Percentiles rank a stretch among this genome's conserved stretches.
Conservation (phyloP, 2,113 vertebrate genomes). For the Takifugu bimaculatus region DNA sequence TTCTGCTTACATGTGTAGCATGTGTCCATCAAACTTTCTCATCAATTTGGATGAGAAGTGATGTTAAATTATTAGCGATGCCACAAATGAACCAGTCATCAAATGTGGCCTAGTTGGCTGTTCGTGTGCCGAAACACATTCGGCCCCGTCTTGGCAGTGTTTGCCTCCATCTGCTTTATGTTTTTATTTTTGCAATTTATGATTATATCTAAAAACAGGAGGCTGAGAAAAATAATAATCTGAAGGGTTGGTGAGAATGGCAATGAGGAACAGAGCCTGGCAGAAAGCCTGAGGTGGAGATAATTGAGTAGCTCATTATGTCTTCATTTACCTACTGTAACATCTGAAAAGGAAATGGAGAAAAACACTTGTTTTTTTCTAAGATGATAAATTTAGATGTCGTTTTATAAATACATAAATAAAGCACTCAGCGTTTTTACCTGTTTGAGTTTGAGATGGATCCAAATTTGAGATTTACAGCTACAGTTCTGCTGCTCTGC, state of each 20-base stretch:
- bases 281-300: slow-evolving; percentile 38
- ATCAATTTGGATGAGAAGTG: slow-evolving; percentile 21
- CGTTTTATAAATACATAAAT: slow-evolving; percentile 3
- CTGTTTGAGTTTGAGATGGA: slow-evolving; percentile 24
- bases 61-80: slow-evolving; percentile 10
- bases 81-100: slow-evolving; percentile 27
- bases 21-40: not conserved
- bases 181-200: slow-evolving; percentile 14
- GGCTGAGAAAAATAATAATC: slow-evolving; percentile 41
- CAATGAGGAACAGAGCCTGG: slow-evolving; percentile 51
- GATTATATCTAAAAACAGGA: slow-evolving; percentile 60
- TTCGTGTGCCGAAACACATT: slow-evolving; percentile 10
- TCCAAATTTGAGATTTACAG: slow-evolving; percentile 43
- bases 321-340: slow-evolving; percentile 38
- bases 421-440: slow-evolving; percentile 14
- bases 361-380: not conserved
- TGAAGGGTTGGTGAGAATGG: slow-evolving; percentile 35
- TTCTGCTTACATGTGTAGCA: not conserved
- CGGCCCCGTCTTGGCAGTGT: slow-evolving; percentile 40
- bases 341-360: slow-evolving; percentile 8
- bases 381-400: not conserved
- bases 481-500: slow-evolving; percentile 19
- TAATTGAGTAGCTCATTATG: slow-evolving; percentile 36
- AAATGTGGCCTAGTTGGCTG: slow-evolving; percentile 35
- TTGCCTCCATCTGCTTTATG: slow-evolving; percentile 43